Evolutionary conservation across 2,888 invertebrate genomes (phyloP).

Genomic region (Dasypolia templi): DNA sequence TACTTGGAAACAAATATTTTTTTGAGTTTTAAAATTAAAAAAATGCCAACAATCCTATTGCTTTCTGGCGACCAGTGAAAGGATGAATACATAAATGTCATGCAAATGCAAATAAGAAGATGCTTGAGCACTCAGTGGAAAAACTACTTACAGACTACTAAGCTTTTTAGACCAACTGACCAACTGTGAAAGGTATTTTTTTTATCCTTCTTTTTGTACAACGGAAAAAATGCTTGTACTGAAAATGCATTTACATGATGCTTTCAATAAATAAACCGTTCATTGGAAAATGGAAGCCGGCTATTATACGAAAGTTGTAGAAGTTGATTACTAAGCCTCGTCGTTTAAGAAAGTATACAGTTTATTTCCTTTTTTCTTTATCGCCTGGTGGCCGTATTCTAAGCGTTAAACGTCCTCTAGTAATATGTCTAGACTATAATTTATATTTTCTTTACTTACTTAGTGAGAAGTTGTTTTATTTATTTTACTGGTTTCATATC

Average conservation of each 20-base stretch:
- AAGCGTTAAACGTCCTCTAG: slow-evolving; percentile 16
- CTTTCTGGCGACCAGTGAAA: not conserved
- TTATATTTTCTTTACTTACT: slow-evolving; percentile 32
- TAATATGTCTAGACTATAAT: slow-evolving; percentile 28
- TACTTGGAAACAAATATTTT: too few species aligned
- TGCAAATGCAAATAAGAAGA: not conserved
- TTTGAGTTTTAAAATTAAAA: too few species aligned
- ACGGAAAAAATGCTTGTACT: not conserved
- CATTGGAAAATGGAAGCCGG: not conserved
- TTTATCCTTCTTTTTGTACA: not conserved
- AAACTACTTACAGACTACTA: not conserved
- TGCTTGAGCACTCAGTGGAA: not conserved
- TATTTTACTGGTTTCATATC: slow-evolving; percentile 17
- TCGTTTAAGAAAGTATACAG: too few species aligned
- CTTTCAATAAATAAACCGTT: not conserved
- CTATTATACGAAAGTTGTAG: not conserved
- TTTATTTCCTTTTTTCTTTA: slow-evolving; percentile 21
- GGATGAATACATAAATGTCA: not conserved
- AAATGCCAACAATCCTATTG: too few species aligned
- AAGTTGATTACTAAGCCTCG: slow-evolving; percentile 40
- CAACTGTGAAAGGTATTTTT: not conserved
- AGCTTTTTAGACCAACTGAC: not conserved
- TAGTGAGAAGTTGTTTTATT: slow-evolving; percentile 33
- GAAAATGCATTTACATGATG: not conserved
- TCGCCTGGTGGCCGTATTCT: slow-evolving; percentile 19